A percentile compares a stretch with the other conserved stretches of the same genome.
Evolutionary conservation across 2,888 invertebrate species (phyloP).

Genomic region (Leucophora obtusa): DNA sequence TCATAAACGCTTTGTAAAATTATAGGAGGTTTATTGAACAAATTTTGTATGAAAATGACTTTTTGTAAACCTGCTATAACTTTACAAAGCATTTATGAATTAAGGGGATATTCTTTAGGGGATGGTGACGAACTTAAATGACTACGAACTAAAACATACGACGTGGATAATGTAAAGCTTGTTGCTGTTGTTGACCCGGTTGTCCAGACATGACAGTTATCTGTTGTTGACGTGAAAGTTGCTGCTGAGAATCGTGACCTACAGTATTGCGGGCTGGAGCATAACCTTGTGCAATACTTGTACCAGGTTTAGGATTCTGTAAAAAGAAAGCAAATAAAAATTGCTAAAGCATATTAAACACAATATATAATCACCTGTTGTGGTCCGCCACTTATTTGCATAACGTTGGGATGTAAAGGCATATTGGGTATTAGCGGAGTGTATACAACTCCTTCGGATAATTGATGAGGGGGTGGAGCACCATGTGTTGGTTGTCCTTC

Average conservation of each 20-base stretch:
- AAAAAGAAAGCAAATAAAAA: neutral
- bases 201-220: slow-evolving; percentile 73
- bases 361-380: slow-evolving; percentile 68
- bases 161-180: slow-evolving; percentile 73
- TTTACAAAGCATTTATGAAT: too few species aligned
- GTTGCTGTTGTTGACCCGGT: slow-evolving; percentile 70
- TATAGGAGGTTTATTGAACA: too few species aligned
- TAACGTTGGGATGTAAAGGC: slow-evolving; percentile 75
- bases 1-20: too few species aligned
- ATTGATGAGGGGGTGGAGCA: slow-evolving; percentile 72
- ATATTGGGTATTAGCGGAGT: slow-evolving; percentile 75
- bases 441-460: slow-evolving; percentile 76
- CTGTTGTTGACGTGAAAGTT: slow-evolving; percentile 73
- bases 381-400: slow-evolving; percentile 74
- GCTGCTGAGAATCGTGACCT: slow-evolving; percentile 72
- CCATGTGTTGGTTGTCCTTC: slow-evolving; percentile 72
- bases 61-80: too few species aligned
- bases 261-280: slow-evolving; percentile 83
- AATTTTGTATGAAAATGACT: too few species aligned
- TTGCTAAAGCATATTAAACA: neutral
- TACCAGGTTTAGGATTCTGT: slow-evolving; percentile 87
- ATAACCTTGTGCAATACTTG: slow-evolving; percentile 91
- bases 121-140: neutral
- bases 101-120: slow-evolving; percentile 7
- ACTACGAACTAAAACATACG: slow-evolving; percentile 71